A percentile compares a stretch with the other conserved stretches of the same genome.
These are phyloP conservation scores for Antigone vipio DNA, from an alignment of 2,113 vertebrate species.

Conservation along the genomic window DNA sequence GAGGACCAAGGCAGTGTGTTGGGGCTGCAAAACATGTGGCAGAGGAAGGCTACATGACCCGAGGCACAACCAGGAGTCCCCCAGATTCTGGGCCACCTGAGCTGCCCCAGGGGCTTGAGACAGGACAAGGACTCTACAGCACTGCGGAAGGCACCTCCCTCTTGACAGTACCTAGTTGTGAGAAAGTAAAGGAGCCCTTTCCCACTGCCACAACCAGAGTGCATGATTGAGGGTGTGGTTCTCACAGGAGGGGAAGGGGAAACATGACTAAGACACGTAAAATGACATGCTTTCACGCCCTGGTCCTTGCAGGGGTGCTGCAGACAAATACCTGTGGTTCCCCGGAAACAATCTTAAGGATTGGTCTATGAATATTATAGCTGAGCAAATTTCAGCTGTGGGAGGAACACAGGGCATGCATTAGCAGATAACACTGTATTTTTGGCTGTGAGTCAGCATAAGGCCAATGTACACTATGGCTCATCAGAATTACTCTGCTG, in stretches of 20 bases:
- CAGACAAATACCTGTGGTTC: neutral
- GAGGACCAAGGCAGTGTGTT: neutral
- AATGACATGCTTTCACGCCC: neutral
- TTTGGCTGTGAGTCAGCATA: neutral
- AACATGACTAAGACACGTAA: neutral
- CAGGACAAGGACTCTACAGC: neutral
- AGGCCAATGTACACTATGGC: rapidly evolving
- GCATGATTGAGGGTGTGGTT: neutral
- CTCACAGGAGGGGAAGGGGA: neutral
- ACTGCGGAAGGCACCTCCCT: neutral
- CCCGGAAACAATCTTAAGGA: neutral
- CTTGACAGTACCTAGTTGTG: neutral
- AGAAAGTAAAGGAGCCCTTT: neutral
- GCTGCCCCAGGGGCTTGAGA: neutral
- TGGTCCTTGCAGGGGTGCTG: neutral
- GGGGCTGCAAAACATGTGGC: neutral
- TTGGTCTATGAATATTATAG: neutral
- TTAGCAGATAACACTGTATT: neutral
- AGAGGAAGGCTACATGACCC: neutral
- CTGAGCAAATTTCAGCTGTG: neutral
- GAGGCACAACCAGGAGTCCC: neutral
- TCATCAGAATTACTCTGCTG: neutral
- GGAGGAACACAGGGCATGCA: neutral
- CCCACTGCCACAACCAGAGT: rapidly evolving
- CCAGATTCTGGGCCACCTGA: neutral